Base-by-base conservation (phyloP, 1,140 invertebrate genomes). In the Babylonia areolata region DNA sequence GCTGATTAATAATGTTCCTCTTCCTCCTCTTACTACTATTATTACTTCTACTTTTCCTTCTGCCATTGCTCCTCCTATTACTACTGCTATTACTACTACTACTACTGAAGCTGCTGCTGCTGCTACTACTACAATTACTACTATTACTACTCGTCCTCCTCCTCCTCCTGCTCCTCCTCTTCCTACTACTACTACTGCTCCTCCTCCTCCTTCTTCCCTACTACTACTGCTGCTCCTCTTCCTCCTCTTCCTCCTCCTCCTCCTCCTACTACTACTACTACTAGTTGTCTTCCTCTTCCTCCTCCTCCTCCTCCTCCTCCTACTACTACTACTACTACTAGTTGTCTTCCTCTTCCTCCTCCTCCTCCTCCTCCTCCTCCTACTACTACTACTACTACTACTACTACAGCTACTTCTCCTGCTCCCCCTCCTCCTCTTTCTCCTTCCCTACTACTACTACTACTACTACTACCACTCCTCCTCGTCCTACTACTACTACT, bases 311-410 rank as follows among this genome's bases (percentile, higher is more conserved):
- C 58, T 28, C 3, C 58, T 64, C 3, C 58, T 64, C 3, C 58
- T 64, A 23, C 58, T 31, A 64, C 58, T 64, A 64, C 58, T 64
- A 23, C 58, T 64, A 23, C 58, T 64, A 31, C 58, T 64, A 64
- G 6, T 64, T 11, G 6, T 64, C 6, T 23, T 64, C 6, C 58
- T 64, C 6, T 23, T 64, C 3, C 58, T 64, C 3, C n/a, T 64
- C 6, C 58, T 64, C 6, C 58, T 64, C 3, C 58, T 64, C 3
- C 58, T 64, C 6, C 58, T 31, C 6, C 58, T 64, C 3, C 58
- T 64, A 23, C 58, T 64, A 31, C 58, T 64, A 31, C 58, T 64
- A 64, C 58, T 64, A 64, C 58, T 64, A 64, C n/a, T 64, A 64
- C 58, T 64, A 31, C 58, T 64, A 23, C 58, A 11, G 58, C 58